These are phyloP conservation scores for Cetonia aurata DNA, from an alignment of 2,888 invertebrate genomes.

Conservation along the genomic window DNA sequence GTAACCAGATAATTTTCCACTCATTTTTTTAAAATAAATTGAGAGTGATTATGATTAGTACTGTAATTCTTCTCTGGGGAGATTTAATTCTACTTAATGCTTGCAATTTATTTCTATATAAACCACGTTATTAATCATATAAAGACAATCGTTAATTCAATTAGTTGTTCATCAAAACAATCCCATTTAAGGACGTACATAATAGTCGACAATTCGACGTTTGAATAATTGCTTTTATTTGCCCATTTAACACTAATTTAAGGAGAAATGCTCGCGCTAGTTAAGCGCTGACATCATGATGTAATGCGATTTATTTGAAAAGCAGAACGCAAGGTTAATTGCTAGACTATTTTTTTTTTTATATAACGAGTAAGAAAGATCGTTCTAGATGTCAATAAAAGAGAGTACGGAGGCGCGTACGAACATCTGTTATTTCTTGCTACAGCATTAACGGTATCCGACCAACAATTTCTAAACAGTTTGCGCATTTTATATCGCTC, in stretches of 20 bases:
- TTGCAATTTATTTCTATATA: too few relatives aligned
- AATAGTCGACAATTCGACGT: background rate
- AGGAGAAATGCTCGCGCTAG: conserved; percentile 6
- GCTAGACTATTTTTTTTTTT: conserved; percentile 20
- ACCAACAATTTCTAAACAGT: conserved; percentile 1
- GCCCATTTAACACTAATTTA: conserved; percentile 28
- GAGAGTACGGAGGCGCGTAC: conserved; percentile 15
- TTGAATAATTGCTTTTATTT: conserved; percentile 33
- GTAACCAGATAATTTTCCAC: too few relatives aligned
- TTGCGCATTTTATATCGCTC: conserved; percentile 16
- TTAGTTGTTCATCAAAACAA: conserved; percentile 17
- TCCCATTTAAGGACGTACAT: conserved; percentile 1
- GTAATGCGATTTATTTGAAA: conserved; percentile 43
- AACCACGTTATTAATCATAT: too few relatives aligned
- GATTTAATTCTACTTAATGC: too few relatives aligned
- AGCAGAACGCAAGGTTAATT: conserved; percentile 40
- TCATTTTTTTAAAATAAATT: too few relatives aligned
- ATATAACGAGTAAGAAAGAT: conserved; percentile 12
- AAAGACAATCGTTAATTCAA: background rate
- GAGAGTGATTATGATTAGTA: too few relatives aligned
- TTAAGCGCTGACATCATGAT: conserved; percentile 40
- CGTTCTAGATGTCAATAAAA: conserved; percentile 18
- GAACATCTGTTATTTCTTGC: conserved; percentile 10
- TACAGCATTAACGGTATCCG: conserved; percentile 13
- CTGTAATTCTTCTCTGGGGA: too few relatives aligned